Evolutionary conservation across 2,113 vertebrate genomes (phyloP), one percentile per base, ranked within the genome.

Genomic region (Gnathonemus echidnorhynchus): DNA sequence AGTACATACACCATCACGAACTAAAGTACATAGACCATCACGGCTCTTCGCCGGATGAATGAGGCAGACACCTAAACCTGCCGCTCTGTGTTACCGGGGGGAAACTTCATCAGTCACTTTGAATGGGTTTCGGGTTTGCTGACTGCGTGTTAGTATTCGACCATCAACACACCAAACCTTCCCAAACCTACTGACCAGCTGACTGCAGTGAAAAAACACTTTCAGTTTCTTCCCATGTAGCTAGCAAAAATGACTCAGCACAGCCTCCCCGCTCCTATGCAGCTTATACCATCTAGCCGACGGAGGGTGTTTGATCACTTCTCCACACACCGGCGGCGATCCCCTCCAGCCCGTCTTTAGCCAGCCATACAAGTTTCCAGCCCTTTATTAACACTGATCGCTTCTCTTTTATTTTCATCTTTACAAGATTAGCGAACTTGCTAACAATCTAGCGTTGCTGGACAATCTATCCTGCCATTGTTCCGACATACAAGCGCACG

Each of bases 211-310:
- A n/a, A 87, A 49, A 24, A 87, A 31, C 86, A 53, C 86, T 87
- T 87, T 31, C 48, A 53, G 24, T 91, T 92, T 92, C 49, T 24
- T 13, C 11, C 49, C 42, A 39, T 46, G 45, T 90, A 46, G 15
- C 52, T 58, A 49, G 42, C 49, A 35, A 66, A 74, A 85, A 53
- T 70, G 84, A 87, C 89, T 86, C 89, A 88, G 87, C 87, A 88
- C n/a, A 66, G 87, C 42, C 3, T 24, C 21, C 6, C 42, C 21
- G 45, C 80, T 84, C 80, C 42, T 45, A 21, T 5, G 80, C 80
- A 24, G 13, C 80, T 24, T 24, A 11, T 9, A 19, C 39, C 39
- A 48, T 21, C 19, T 9, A 46, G 80, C 42, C 4, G 83, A n/a
- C 21, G 42, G 24, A 48, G 8, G 83, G 8, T 24, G 83, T 11